Base-by-base conservation (phyloP, 2,797 vertebrate species). In the Decapterus maruadsi region DNA sequence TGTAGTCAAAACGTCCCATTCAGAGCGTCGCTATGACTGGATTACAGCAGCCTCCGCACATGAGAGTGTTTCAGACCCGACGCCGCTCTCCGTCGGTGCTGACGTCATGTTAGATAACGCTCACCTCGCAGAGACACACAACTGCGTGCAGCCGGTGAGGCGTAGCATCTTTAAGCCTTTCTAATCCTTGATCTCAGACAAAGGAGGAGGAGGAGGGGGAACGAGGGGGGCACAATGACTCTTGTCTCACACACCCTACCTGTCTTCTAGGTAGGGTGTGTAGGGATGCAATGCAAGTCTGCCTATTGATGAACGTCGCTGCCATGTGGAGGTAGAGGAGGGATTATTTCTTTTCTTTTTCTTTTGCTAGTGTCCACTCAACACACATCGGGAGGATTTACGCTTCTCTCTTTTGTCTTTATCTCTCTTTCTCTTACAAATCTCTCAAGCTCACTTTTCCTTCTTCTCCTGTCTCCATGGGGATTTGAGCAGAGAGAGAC, bases 131-230 rank as follows among this genome's bases (percentile, higher is more conserved):
- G 54, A 88, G 74, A 85, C 54, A 69, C 74, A 80, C 56, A 63
- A 75, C 67, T 42, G 45, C 8, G 4, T 78, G 78, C 75, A 72
- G 26, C 57, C 77, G 55, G 34, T 64, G 56, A 63, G 20, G 64
- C 22, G 48, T 45, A 76, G 54, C 78, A 78, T 85, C 82, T 73
- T 81, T 84, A 90, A 87, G 75, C 76, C 79, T 58, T 61, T 78
- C 62, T 92, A 90, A 92, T 92, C 91, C 86, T 78, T 60, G 72
- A 84, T 85, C 78, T 67, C 74, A 85, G 78, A 90, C 77, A 81
- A 82, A 77, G 57, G 55, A 59, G 31, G 58, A n/a, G 19, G 53
- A 29, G 38, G 10, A 8, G 38, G 9, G 38, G 38, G 38, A 8
- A 8, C 8, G 38, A 9, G 38, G 38, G 38, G 38, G 8, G 38